Conservation (phyloP, 1,140 invertebrate species). For the Musca domestica region DNA sequence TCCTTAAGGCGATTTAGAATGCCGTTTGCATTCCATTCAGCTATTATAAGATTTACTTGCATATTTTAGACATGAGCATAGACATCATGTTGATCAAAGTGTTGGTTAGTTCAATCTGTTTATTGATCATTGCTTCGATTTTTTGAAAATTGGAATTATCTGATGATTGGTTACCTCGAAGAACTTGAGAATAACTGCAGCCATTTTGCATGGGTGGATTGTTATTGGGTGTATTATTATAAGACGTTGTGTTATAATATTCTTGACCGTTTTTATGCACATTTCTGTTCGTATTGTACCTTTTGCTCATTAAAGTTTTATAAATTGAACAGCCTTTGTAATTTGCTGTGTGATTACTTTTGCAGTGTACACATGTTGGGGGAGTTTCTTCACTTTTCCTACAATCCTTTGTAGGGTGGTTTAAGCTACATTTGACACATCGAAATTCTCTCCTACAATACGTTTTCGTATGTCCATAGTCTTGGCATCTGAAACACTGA, state of each 20-base stretch:
- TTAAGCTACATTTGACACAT: slow-evolving; percentile 20
- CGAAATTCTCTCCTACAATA: slow-evolving; percentile 17
- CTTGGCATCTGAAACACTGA: slow-evolving; percentile 18
- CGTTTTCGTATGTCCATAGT: slow-evolving; percentile 16
- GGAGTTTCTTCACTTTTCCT: slow-evolving; percentile 29
- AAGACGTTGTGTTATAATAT: not conserved
- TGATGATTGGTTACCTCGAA: not conserved
- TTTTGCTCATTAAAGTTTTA: not conserved
- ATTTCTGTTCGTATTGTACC: not conserved
- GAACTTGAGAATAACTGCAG: not conserved
- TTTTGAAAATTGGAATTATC: not conserved
- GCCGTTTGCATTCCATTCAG: slow-evolving; percentile 21
- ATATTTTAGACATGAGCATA: not conserved
- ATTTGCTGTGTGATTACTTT: slow-evolving; percentile 39
- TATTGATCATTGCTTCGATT: not conserved
- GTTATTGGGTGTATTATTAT: not conserved
- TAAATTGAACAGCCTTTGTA: slow-evolving; percentile 12
- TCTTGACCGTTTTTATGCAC: not conserved
- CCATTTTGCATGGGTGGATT: not conserved
- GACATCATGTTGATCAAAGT: slow-evolving; percentile 4
- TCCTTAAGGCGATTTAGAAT: not conserved
- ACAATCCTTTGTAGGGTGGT: slow-evolving; percentile 21
- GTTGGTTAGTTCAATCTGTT: slow-evolving; percentile 3
- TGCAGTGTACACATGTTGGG: slow-evolving; percentile 44
- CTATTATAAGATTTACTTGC: slow-evolving; percentile 12